These are phyloP conservation scores for Crossaster papposus DNA, from an alignment of 53 echinoderm and acorn worm genomes.

Conservation along the genomic window DNA sequence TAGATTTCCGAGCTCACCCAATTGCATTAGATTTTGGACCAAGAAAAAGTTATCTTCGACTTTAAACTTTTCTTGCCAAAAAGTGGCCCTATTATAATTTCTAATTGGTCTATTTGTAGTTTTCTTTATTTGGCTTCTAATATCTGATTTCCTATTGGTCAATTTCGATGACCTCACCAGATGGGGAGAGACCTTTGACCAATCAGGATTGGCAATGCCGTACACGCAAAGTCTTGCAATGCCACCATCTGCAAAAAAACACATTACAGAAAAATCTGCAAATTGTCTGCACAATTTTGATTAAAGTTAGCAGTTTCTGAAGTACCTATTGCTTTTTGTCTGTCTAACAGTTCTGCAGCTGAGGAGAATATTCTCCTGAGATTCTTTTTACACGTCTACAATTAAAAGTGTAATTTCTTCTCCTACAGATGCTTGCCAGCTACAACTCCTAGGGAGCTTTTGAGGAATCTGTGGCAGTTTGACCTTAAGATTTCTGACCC, in stretches of 20 bases:
- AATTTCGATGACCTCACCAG: slow-evolving; percentile 37
- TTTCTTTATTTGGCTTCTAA: background rate
- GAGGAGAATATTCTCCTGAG: background rate
- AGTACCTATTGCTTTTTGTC: too few relatives aligned
- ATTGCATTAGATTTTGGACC: too few relatives aligned
- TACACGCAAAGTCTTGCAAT: slow-evolving; percentile 75
- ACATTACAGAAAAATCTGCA: background rate
- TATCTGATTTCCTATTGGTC: background rate
- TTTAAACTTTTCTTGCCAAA: background rate
- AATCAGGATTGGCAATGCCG: slow-evolving; percentile 72
- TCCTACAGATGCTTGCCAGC: too few relatives aligned
- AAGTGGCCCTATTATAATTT: background rate
- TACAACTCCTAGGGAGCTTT: too few relatives aligned
- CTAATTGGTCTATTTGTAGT: background rate
- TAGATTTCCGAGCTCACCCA: too few relatives aligned
- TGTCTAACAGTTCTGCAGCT: background rate
- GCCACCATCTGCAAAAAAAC: slow-evolving; percentile 68
- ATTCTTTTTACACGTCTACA: too few relatives aligned
- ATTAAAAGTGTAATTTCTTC: too few relatives aligned
- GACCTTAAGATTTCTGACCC: too few relatives aligned
- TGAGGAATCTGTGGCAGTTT: background rate
- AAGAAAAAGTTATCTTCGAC: background rate
- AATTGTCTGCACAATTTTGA: background rate
- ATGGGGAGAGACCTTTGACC: slow-evolving; percentile 52
- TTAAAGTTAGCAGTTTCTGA: too few relatives aligned